A percentile compares a stretch with the other conserved stretches of the same genome.
Evolutionary conservation across 2,113 vertebrate genomes (phyloP).

Genomic region (Zingel zingel): DNA sequence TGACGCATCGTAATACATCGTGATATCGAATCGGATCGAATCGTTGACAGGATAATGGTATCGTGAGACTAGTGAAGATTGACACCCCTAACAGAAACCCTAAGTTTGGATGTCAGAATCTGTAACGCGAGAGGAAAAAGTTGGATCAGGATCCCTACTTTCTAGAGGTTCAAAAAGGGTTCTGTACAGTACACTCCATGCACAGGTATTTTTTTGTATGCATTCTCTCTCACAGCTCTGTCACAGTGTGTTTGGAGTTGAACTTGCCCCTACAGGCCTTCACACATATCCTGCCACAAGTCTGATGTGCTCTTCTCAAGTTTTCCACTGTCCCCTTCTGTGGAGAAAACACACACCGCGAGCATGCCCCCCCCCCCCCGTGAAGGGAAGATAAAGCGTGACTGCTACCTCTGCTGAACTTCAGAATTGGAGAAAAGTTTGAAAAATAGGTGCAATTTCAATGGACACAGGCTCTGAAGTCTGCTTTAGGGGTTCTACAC

Average conservation of each 20-base stretch:
- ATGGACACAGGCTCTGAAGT: slow-evolving; percentile 1
- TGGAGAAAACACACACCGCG: slow-evolving; percentile 17
- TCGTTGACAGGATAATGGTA: too few relatives aligned
- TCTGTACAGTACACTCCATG: neutral
- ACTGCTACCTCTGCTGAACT: slow-evolving; percentile 37
- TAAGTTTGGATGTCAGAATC: neutral
- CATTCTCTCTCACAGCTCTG: slow-evolving; percentile 1
- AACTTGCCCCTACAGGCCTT: slow-evolving; percentile 52
- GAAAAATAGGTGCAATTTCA: slow-evolving; percentile 30
- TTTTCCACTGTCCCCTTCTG: slow-evolving; percentile 30
- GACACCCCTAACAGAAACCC: too few relatives aligned
- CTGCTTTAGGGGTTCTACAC: neutral
- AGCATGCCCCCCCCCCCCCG: neutral
- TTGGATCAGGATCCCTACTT: neutral
- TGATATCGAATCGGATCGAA: too few relatives aligned
- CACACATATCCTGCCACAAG: slow-evolving; percentile 31
- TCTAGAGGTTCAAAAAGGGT: neutral
- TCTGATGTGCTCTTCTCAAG: slow-evolving; percentile 17
- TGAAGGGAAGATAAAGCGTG: slow-evolving; percentile 43
- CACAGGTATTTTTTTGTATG: neutral
- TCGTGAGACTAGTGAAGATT: too few relatives aligned
- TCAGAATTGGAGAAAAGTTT: slow-evolving; percentile 42
- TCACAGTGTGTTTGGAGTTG: slow-evolving; percentile 12
- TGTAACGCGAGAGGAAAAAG: neutral
- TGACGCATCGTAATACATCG: too few relatives aligned